Percentiles rank a stretch among this genome's conserved stretches.
These are phyloP conservation scores for Drosophila meridionalis DNA, from an alignment of 2,888 invertebrate genomes.

Conservation along the genomic window DNA sequence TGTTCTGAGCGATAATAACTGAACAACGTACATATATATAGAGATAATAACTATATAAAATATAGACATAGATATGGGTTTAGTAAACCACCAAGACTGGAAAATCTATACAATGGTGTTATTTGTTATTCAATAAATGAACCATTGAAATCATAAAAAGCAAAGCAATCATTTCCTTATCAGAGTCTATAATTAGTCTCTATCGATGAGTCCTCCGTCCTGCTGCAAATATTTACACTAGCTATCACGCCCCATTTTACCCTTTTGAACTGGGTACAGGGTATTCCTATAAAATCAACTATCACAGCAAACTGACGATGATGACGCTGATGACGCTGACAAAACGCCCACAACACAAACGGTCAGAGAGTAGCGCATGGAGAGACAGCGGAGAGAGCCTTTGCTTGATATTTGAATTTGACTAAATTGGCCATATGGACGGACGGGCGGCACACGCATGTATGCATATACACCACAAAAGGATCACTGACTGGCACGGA, in stretches of 20 bases:
- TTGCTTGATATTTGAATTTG: conserved; percentile 33
- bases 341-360: conserved; percentile 58
- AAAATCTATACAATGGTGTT: neutral
- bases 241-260: neutral
- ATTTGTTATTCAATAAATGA: neutral
- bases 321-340: conserved; percentile 63
- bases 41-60: neutral
- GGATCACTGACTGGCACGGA: conserved; percentile 62
- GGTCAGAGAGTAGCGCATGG: conserved; percentile 19
- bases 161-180: neutral
- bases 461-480: conserved; percentile 48
- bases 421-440: conserved; percentile 49
- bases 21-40: neutral
- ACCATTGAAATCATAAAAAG: neutral
- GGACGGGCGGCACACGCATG: neutral
- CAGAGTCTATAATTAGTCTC: neutral
- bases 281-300: conserved; percentile 17
- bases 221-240: neutral
- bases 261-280: conserved; percentile 9
- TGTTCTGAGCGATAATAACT: neutral
- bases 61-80: neutral
- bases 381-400: conserved; percentile 11
- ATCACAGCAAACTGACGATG: conserved; percentile 43
- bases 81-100: no score
- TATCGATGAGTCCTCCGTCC: neutral